These are phyloP conservation scores for Goniozus legneri DNA, from an alignment of 1,140 invertebrate species.

Conservation along the genomic window DNA sequence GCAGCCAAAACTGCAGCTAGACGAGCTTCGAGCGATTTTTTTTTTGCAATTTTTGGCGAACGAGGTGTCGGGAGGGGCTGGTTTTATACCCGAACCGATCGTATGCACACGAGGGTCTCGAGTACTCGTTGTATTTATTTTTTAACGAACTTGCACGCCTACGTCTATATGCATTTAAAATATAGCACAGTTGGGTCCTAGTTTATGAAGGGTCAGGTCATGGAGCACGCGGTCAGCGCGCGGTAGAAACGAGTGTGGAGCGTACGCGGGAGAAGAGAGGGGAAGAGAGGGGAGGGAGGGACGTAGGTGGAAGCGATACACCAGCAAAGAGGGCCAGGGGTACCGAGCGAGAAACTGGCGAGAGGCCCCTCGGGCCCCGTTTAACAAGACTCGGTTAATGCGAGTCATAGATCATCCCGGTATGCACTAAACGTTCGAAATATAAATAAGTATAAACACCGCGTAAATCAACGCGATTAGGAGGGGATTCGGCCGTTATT, in stretches of 20 bases:
- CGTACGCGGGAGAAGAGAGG: not conserved
- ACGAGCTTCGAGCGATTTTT: too few species aligned
- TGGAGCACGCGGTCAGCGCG: too few species aligned
- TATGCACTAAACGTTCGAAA: slow-evolving; percentile 49
- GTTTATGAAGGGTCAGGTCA: slow-evolving; percentile 55
- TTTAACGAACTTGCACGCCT: slow-evolving; percentile 50
- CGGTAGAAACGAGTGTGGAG: slow-evolving; percentile 7
- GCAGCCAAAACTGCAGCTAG: too few species aligned
- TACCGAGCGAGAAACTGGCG: slow-evolving; percentile 34
- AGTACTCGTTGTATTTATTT: slow-evolving; percentile 48
- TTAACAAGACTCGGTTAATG: slow-evolving; percentile 55
- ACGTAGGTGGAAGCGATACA: slow-evolving; percentile 7
- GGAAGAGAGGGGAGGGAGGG: slow-evolving; percentile 14
- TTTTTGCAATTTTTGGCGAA: slow-evolving; percentile 19
- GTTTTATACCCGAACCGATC: slow-evolving; percentile 40
- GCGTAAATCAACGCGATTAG: slow-evolving; percentile 49
- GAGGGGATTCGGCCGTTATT: slow-evolving; percentile 29
- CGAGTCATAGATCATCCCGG: slow-evolving; percentile 49
- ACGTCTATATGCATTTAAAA: slow-evolving; percentile 54
- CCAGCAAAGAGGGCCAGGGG: slow-evolving; percentile 18
- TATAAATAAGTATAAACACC: slow-evolving; percentile 53
- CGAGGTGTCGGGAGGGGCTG: slow-evolving; percentile 41
- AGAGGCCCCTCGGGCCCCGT: slow-evolving; percentile 39
- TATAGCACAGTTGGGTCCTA: slow-evolving; percentile 53
- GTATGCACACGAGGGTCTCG: slow-evolving; percentile 28